Base-by-base conservation (phyloP, 2,113 vertebrate genomes). In the Pterocles gutturalis region DNA sequence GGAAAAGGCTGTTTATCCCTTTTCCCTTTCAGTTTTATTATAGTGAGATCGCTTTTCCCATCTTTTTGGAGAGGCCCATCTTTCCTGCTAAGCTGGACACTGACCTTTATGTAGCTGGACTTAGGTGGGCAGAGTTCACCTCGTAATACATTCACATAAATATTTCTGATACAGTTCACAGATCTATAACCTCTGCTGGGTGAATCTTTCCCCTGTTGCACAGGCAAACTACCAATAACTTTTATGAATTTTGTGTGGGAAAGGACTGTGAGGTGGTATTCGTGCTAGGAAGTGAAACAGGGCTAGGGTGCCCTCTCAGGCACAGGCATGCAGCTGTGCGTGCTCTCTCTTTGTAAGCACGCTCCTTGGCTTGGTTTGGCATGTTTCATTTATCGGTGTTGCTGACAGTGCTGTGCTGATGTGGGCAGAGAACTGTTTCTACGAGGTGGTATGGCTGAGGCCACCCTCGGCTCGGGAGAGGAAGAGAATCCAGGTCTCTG, bases 361-460 rank as follows among this genome's bases (percentile, higher is more conserved):
- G 5, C 21, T 67, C 22, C 48, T 62, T 79, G 61, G 19, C 53
- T 85, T 75, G 31, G 24, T 20, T 88, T 58, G 48, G 13, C 19
- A 5, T 19, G 10, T 73, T 71, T 9, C 48, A 15, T 31, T 49
- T 19, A 3, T 4, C 20, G 2, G 24, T n/a, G 11, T 24, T 49
- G 0, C 1, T 8, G 38, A 9, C 0, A 0, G 7, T 21, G 78
- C 78, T 67, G n/a, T 2, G 3, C 16, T 57, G 34, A 6, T 16
- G 41, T 43, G 41, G 24, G 41, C 45, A 54, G 54, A 34, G 77
- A 72, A 4, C 36, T 19, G 18, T 9, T 53, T 31, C 76, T 25
- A 5, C 0, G 2, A 38, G 33, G 3, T 22, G 11, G 3, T 33
- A 2, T 15, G 25, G 31, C 46, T 87, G 20, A 48, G 29, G 36